These are phyloP conservation scores for Brachypteracias leptosomus DNA, from an alignment of 2,113 vertebrate genomes.

Conservation along the genomic window DNA sequence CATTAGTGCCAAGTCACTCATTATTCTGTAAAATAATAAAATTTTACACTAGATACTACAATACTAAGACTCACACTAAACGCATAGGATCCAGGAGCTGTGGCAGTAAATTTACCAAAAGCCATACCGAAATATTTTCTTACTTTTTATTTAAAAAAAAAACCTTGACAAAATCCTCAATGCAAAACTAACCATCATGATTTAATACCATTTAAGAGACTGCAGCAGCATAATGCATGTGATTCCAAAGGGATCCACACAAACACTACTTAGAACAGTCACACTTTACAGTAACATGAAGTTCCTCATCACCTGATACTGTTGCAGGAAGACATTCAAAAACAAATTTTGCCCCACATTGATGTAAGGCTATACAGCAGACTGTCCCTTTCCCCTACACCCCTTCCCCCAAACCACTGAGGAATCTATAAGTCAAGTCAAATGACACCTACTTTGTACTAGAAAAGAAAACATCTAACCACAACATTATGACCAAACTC, in stretches of 20 bases:
- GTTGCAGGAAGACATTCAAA: not conserved
- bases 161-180: not conserved
- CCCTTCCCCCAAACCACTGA: not conserved
- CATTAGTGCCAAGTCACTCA: not conserved
- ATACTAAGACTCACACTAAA: not conserved
- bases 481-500: not conserved
- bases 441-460: not conserved
- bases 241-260: not conserved
- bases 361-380: not conserved
- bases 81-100: not conserved
- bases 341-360: accelerated
- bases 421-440: not conserved
- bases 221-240: not conserved
- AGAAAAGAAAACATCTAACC: not conserved
- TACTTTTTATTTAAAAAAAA: not conserved
- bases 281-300: not conserved
- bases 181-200: not conserved
- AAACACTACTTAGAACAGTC: not conserved
- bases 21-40: not conserved
- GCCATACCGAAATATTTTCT: not conserved
- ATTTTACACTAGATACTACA: not conserved
- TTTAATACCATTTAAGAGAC: not conserved
- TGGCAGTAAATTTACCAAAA: not conserved
- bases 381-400: not conserved
- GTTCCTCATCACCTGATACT: not conserved